phyloP scores from a whole-genome alignment of 2,888 invertebrate species.

The Furcula furcula region DNA sequence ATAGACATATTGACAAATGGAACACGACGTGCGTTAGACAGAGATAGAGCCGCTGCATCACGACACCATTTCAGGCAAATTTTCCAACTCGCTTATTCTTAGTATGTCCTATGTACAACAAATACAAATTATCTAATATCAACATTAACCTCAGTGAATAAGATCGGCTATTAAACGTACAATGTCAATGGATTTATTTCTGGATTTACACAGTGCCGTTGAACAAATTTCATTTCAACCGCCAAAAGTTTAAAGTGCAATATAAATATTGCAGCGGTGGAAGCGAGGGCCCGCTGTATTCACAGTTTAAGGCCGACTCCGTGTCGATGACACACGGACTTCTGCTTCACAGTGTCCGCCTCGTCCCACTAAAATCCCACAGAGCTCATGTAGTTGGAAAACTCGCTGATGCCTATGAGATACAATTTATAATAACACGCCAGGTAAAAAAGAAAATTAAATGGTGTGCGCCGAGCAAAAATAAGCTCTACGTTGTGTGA shows the following conservation, averaged over 20 bases:
- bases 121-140: slow-evolving; percentile 9
- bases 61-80: slow-evolving; percentile 71
- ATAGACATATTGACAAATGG: slow-evolving; percentile 24
- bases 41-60: slow-evolving; percentile 53
- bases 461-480: slow-evolving; percentile 10
- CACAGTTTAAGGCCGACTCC: slow-evolving; percentile 33
- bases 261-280: slow-evolving; percentile 56
- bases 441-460: slow-evolving; percentile 49
- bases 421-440: slow-evolving; percentile 51
- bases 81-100: slow-evolving; percentile 22
- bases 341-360: slow-evolving; percentile 23
- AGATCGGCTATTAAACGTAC: not conserved
- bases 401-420: slow-evolving; percentile 32
- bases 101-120: slow-evolving; percentile 30
- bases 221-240: slow-evolving; percentile 74
- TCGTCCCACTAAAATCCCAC: slow-evolving; percentile 10
- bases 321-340: slow-evolving; percentile 18
- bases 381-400: slow-evolving; percentile 33
- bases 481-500: slow-evolving; percentile 16
- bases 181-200: slow-evolving; percentile 50
- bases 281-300: slow-evolving; percentile 37
- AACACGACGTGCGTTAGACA: slow-evolving; percentile 20
- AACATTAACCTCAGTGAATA: slow-evolving; percentile 1
- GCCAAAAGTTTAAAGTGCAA: slow-evolving; percentile 68
- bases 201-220: slow-evolving; percentile 52